Percentiles rank a stretch among this genome's conserved stretches.
Evolutionary conservation across 2,113 vertebrate species (phyloP).

Genomic region (Camelus dromedarius): DNA sequence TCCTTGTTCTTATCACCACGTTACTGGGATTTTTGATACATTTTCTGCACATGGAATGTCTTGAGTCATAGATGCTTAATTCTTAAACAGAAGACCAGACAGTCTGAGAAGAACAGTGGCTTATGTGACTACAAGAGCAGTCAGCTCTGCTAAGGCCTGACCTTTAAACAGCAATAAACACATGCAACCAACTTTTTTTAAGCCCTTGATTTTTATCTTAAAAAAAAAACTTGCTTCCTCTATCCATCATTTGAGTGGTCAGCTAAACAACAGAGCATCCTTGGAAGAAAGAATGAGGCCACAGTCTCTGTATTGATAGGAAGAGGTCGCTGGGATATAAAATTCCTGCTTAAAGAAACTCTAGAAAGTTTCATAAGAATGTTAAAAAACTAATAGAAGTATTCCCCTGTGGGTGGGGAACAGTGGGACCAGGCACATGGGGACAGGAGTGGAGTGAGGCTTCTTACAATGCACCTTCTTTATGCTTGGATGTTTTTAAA

Average conservation of each 20-base stretch:
- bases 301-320: accelerated
- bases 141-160: background rate
- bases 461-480: background rate
- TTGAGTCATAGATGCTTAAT: background rate
- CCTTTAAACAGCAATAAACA: background rate
- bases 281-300: background rate
- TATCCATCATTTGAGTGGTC: background rate
- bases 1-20: background rate
- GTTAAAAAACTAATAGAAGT: background rate
- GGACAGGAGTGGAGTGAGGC: background rate
- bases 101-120: background rate
- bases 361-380: background rate
- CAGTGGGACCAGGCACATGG: accelerated
- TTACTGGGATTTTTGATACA: background rate
- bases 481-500: background rate
- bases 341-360: background rate
- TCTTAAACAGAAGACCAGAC: background rate
- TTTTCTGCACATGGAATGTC: background rate
- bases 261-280: background rate
- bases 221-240: background rate
- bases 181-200: background rate
- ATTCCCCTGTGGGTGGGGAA: background rate
- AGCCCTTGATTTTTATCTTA: background rate
- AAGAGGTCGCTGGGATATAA: background rate
- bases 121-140: background rate